Conservation (phyloP, 2,888 invertebrate species). For the Chrysolina americana region DNA sequence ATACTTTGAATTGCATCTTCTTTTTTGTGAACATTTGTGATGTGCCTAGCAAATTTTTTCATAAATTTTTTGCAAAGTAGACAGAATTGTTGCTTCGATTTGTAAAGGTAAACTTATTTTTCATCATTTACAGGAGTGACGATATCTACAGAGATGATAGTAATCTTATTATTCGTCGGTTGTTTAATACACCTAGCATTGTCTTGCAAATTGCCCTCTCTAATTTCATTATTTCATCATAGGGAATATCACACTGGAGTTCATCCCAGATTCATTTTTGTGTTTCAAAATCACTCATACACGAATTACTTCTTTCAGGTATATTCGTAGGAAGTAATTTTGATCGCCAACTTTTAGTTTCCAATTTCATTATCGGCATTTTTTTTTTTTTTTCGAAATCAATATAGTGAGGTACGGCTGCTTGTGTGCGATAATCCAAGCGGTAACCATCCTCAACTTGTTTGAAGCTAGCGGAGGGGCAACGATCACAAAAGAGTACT, state of each 20-base stretch:
- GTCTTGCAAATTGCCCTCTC: too few relatives aligned
- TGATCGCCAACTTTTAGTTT: too few relatives aligned
- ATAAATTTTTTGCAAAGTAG: constrained; percentile 16
- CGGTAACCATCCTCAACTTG: too few relatives aligned
- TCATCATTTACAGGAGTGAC: neutral
- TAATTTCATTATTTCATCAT: neutral
- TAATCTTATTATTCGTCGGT: neutral
- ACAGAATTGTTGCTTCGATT: constrained; percentile 19
- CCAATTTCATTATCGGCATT: too few relatives aligned
- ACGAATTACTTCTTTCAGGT: too few relatives aligned
- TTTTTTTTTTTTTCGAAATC: too few relatives aligned
- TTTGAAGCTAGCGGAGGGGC: too few relatives aligned
- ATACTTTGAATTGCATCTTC: constrained; percentile 13
- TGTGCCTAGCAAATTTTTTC: constrained; percentile 23
- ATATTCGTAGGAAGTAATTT: too few relatives aligned
- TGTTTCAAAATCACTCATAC: too few relatives aligned
- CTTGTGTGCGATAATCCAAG: too few relatives aligned
- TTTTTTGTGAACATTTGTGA: constrained; percentile 13
- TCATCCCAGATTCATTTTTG: constrained; percentile 5
- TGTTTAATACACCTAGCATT: neutral
- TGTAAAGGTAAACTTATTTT: neutral
- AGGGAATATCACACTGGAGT: constrained; percentile 11
- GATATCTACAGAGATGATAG: constrained; percentile 18
- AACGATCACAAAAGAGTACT: too few relatives aligned
- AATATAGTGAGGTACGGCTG: too few relatives aligned